Percentiles rank a stretch among this genome's conserved stretches.
Evolutionary conservation across 2,888 invertebrate genomes (phyloP).

Genomic region (Hydrotaea cyrtoneurina): DNA sequence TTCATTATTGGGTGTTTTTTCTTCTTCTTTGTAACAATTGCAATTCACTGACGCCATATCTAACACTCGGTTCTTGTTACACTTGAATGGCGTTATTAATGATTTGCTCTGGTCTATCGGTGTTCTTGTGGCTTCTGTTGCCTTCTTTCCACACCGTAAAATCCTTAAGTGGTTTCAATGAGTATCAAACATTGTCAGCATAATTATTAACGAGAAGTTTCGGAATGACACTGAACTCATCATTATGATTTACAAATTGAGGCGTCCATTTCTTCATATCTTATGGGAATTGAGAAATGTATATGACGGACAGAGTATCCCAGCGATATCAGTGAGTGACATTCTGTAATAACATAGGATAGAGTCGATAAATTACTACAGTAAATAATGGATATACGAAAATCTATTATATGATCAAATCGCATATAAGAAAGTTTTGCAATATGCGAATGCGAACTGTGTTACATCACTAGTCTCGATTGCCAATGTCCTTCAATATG

Average conservation of each 20-base stretch:
- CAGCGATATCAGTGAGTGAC: background rate
- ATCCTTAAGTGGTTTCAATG: slow-evolving; percentile 15
- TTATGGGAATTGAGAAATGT: background rate
- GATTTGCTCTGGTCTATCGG: background rate
- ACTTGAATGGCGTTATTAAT: slow-evolving; percentile 32
- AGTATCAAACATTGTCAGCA: slow-evolving; percentile 29
- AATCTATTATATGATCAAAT: too few species aligned
- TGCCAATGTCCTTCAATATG: too few species aligned
- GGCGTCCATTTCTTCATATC: background rate
- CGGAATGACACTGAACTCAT: slow-evolving; percentile 3
- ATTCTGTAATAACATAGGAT: too few species aligned
- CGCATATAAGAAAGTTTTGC: too few species aligned
- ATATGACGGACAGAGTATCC: background rate
- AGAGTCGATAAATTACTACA: too few species aligned
- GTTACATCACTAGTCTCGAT: too few species aligned
- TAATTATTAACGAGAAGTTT: slow-evolving; percentile 2
- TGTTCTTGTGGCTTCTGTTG: background rate
- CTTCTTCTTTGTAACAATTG: background rate
- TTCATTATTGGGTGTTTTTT: slow-evolving; percentile 2
- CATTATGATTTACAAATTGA: background rate
- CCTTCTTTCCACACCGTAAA: background rate
- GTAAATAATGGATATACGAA: too few species aligned
- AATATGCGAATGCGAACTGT: too few species aligned
- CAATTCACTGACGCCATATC: slow-evolving; percentile 29
- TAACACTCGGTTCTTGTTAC: slow-evolving; percentile 18